A percentile compares a stretch with the other conserved stretches of the same genome.
Evolutionary conservation across 2,888 invertebrate species (phyloP).

Genomic region (Cyclophora albipunctata): DNA sequence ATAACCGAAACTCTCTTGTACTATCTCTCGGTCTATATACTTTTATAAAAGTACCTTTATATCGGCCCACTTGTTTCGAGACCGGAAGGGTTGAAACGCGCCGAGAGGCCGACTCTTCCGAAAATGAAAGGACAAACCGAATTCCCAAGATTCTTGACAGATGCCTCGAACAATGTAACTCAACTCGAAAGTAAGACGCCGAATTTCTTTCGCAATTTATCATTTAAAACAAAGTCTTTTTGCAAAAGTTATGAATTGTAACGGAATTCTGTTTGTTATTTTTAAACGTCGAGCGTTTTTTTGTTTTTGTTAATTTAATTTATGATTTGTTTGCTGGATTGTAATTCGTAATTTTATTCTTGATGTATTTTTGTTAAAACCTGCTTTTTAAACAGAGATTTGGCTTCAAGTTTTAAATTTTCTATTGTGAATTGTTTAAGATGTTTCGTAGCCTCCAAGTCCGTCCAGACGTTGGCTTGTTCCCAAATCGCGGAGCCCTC

Average conservation of each 20-base stretch:
- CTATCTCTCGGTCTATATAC: neutral
- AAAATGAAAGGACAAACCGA: conserved; percentile 14
- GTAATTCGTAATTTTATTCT: too few relatives aligned
- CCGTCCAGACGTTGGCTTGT: conserved; percentile 29
- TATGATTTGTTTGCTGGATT: too few relatives aligned
- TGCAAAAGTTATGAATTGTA: neutral
- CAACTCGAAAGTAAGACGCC: conserved; percentile 14
- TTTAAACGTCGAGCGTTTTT: too few relatives aligned
- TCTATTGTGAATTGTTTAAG: too few relatives aligned
- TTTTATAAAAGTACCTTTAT: neutral
- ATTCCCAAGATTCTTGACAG: conserved; percentile 21
- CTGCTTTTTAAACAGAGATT: too few relatives aligned
- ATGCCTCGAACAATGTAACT: conserved; percentile 17
- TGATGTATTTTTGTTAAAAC: too few relatives aligned
- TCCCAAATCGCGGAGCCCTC: conserved; percentile 45
- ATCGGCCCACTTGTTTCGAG: conserved; percentile 4
- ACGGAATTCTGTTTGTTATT: conserved; percentile 5
- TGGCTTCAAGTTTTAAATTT: too few relatives aligned
- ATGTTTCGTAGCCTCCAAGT: neutral
- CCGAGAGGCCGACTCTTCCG: conserved; percentile 9
- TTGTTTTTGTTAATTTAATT: too few relatives aligned
- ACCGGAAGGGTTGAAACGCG: conserved; percentile 12
- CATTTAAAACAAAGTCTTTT: conserved; percentile 13
- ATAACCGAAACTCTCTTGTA: too few relatives aligned
- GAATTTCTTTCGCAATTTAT: conserved; percentile 22